Evolutionary conservation across 2,797 vertebrate species (phyloP).

Genomic region (Aselliscus stoliczkanus): DNA sequence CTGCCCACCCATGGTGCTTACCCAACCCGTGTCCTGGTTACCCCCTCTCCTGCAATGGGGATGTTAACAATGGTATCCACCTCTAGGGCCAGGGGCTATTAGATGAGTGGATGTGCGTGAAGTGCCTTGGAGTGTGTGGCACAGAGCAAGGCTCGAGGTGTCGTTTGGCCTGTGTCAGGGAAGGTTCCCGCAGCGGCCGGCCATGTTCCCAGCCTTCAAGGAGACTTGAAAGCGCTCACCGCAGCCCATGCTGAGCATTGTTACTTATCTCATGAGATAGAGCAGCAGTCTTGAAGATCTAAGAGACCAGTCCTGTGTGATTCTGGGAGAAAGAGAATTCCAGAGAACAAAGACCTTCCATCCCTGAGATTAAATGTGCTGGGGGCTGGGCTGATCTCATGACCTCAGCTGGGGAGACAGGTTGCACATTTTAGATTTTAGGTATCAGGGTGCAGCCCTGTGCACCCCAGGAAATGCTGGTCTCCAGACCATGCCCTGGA

Average conservation of each 20-base stretch:
- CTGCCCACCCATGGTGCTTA: neutral
- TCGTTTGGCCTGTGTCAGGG: neutral
- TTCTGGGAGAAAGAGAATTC: neutral
- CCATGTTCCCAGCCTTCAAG: neutral
- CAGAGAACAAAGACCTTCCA: constrained; percentile 40
- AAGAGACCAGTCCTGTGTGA: neutral
- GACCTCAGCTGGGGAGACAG: neutral
- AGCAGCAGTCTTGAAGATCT: neutral
- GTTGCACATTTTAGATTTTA: neutral
- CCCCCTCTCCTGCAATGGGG: neutral
- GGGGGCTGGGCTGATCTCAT: neutral
- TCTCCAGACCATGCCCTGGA: neutral
- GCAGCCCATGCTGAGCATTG: neutral
- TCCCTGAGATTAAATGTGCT: neutral
- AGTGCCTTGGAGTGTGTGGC: neutral
- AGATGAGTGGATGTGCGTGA: neutral
- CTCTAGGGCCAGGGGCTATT: neutral
- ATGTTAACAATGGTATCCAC: no score
- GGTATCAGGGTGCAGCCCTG: neutral
- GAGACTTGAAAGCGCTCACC: neutral
- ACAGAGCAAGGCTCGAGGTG: neutral
- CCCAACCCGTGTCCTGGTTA: no score
- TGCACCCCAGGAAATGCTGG: neutral
- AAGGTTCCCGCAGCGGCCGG: neutral
- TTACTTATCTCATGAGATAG: neutral